phyloP scores from a whole-genome alignment of 2,113 vertebrate genomes.

The Tachysurus fulvidraco region DNA sequence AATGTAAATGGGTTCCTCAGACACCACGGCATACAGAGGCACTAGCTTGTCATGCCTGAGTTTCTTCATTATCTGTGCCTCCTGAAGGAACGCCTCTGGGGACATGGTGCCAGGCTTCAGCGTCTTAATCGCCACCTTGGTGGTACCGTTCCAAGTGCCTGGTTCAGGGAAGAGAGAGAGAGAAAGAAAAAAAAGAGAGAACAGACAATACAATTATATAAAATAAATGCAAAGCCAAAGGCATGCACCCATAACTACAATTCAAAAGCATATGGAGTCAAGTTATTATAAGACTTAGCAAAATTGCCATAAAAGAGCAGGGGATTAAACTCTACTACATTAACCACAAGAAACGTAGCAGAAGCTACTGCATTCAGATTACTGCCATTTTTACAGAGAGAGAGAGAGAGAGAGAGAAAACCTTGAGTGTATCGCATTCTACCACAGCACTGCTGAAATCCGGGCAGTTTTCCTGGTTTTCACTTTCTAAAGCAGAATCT shows the following conservation, averaged over 20 bases:
- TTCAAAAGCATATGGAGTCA: not conserved
- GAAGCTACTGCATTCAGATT: not conserved
- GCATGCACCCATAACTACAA: not conserved
- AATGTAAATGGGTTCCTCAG: slow-evolving; percentile 96
- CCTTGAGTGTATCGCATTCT: not conserved
- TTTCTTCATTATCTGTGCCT: slow-evolving; percentile 99
- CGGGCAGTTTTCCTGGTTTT: not conserved
- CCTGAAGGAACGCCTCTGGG: slow-evolving; percentile 95
- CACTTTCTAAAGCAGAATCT: not conserved
- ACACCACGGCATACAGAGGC: slow-evolving; percentile 94
- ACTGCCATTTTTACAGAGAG: not conserved
- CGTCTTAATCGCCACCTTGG: slow-evolving; percentile 98
- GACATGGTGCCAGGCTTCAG: slow-evolving; percentile 98
- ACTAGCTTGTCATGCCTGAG: slow-evolving; percentile 95
- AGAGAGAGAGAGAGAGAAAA: not conserved
- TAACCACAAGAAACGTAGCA: not conserved
- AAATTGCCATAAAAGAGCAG: too few relatives aligned
- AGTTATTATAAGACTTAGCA: not conserved
- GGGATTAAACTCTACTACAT: not conserved
- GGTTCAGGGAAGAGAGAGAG: not conserved
- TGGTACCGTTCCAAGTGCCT: slow-evolving; percentile 99
- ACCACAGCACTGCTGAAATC: not conserved
- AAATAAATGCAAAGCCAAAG: not conserved
- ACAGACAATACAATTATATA: not conserved
- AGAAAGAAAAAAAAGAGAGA: not conserved